Percentiles rank a stretch among this genome's conserved stretches.
phyloP scores from a whole-genome alignment of 2,113 vertebrate genomes.

The Hystrix cristata region DNA sequence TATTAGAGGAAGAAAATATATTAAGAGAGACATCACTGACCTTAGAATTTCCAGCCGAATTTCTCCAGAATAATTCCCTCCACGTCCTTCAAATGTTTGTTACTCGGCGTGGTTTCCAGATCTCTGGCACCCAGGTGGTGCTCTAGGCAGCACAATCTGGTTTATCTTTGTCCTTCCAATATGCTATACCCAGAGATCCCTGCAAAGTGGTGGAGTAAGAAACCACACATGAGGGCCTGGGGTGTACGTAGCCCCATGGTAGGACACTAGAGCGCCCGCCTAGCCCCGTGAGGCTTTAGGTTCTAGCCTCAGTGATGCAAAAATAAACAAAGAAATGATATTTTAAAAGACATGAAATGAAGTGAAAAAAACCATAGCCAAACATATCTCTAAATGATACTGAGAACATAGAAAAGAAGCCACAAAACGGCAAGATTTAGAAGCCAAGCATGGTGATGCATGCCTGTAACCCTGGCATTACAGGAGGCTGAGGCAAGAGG shows the following conservation, averaged over 20 bases:
- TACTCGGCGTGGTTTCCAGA: neutral
- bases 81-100: neutral
- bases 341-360: neutral
- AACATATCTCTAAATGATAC: neutral
- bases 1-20: conserved; percentile 11
- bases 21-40: neutral
- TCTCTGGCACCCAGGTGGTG: neutral
- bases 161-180: neutral
- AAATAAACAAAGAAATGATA: neutral
- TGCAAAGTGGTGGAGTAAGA: neutral
- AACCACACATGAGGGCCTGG: neutral
- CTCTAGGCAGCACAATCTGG: neutral
- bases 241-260: neutral
- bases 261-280: neutral
- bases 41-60: neutral
- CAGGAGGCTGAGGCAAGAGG: neutral
- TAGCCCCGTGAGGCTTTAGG: neutral
- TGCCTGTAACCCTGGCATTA: neutral
- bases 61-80: neutral
- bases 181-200: neutral
- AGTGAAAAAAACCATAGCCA: neutral
- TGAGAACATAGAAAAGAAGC: neutral
- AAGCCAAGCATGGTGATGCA: neutral
- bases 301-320: neutral
- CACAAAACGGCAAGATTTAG: neutral